Conservation (phyloP, 2,113 vertebrate species). For the Calidris pygmaea region DNA sequence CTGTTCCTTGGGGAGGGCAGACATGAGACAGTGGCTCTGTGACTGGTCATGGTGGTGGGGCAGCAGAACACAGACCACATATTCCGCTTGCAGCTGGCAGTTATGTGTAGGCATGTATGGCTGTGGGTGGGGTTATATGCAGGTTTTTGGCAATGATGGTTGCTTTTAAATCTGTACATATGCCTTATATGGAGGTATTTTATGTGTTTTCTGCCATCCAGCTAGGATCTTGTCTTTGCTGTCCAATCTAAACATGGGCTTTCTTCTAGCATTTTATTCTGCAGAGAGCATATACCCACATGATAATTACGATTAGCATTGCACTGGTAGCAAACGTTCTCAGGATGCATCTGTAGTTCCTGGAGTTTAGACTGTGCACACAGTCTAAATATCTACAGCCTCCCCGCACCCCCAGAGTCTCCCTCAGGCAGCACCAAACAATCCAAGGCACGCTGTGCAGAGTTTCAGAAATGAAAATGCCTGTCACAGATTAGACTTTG, state of each 20-base stretch:
- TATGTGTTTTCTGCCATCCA: not conserved
- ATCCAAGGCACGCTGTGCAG: not conserved
- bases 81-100: not conserved
- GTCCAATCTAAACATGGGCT: not conserved
- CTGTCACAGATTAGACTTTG: not conserved
- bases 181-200: not conserved
- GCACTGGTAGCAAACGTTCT: not conserved
- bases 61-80: not conserved
- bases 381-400: not conserved
- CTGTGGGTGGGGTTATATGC: not conserved
- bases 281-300: not conserved
- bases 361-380: not conserved
- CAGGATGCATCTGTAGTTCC: not conserved
- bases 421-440: not conserved
- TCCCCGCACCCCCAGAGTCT: rapidly evolving
- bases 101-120: not conserved
- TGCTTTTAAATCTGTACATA: conserved; percentile 40
- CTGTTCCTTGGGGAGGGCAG: not conserved
- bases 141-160: not conserved
- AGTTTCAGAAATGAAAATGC: not conserved
- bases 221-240: not conserved
- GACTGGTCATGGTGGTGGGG: not conserved
- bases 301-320: not conserved
- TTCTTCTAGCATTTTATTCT: conserved; percentile 1
- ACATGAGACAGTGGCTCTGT: not conserved